Percentiles rank a stretch among this genome's conserved stretches.
phyloP scores from a whole-genome alignment of 2,113 vertebrate genomes.

The Dicaeum eximium region DNA sequence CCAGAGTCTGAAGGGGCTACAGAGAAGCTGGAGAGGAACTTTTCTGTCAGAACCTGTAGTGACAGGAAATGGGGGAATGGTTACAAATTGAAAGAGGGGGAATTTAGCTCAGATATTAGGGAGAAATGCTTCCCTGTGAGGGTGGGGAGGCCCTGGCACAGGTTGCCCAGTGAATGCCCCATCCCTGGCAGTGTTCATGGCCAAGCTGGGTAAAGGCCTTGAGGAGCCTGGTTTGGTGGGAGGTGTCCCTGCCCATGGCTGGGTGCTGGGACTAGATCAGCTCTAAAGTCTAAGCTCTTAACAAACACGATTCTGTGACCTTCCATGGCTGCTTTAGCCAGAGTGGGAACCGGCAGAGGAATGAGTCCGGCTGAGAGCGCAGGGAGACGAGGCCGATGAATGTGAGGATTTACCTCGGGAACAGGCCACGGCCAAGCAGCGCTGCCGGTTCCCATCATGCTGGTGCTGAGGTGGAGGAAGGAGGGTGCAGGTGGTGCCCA shows the following conservation, averaged over 20 bases:
- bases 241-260: not conserved
- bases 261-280: not conserved
- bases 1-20: not conserved
- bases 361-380: rapidly evolving
- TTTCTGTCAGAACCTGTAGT: not conserved
- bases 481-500: not conserved
- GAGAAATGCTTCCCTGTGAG: not conserved
- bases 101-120: not conserved
- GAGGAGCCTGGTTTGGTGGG: not conserved
- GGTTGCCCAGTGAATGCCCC: not conserved
- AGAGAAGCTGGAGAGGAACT: not conserved
- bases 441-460: rapidly evolving
- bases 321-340: not conserved
- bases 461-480: not conserved
- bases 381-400: not conserved
- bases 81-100: not conserved
- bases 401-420: rapidly evolving
- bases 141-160: not conserved
- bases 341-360: not conserved
- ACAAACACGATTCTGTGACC: rapidly evolving
- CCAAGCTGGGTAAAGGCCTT: not conserved
- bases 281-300: not conserved
- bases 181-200: not conserved
- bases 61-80: not conserved
- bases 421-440: not conserved